Evolutionary conservation across 2,113 vertebrate species (phyloP), one percentile per base, ranked within the genome.

Genomic region (Oryzias melastigma): DNA sequence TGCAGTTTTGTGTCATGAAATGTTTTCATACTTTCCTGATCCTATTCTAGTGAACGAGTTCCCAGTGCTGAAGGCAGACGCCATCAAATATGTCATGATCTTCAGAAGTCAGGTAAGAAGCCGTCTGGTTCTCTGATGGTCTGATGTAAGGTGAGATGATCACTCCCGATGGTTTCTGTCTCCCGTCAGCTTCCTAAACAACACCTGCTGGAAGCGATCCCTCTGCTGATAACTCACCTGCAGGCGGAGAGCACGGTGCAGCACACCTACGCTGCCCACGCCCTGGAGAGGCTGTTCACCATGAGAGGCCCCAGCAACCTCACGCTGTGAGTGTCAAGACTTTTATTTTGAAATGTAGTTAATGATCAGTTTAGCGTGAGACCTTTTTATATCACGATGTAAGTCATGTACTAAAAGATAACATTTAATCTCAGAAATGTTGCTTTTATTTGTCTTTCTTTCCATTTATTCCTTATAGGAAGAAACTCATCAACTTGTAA

Each of bases 21-120:
- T 8, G 0, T 14, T 2, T n/a, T 46, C 8, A 1, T 17, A 1
- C 29, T 18, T 53, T 1, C 3, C 35, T 35, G 66, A 73, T 77
- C 6, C 83, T 65, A 18, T 85, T 87, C 53, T 80, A 99, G 97
- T 98, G 68, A 98, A 99, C 75, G 96, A 99, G 86, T 99, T 97
- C 87, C 97, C 97, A 58, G 97, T 99, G 55, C 91, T 99, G 78
- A 99, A 99, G 90, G 93, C 97, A 68, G 97, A 99, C 81, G 97
- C 96, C 57, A 97, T 99, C 80, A 99, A 99, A 80, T 99, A 99
- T 40, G 95, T 98, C 47, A 99, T 99, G 97, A 98, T 98, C 89
- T 99, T 99, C 89, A 95, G 97, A 81, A 99, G 95, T 81, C 95
- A 99, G 90, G 97, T 98, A 91, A 86, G 88, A 50, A 5, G 24